phyloP scores from a whole-genome alignment of 2,113 vertebrate genomes.

The Vicugna pacos region DNA sequence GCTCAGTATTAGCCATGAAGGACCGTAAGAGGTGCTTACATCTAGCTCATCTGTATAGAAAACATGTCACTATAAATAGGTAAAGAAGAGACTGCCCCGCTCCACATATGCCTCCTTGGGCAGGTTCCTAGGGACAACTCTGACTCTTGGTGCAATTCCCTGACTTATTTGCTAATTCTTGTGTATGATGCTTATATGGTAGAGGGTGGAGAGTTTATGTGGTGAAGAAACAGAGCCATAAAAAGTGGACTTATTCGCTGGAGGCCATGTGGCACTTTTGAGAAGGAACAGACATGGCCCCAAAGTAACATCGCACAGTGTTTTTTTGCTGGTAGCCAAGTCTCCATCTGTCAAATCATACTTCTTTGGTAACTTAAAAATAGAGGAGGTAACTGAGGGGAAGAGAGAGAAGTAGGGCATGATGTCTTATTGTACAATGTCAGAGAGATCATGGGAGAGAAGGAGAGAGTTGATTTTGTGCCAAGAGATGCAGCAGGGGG shows the following conservation, averaged over 20 bases:
- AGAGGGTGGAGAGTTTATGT: neutral
- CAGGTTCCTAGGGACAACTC: neutral
- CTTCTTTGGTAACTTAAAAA: slow-evolving; percentile 9
- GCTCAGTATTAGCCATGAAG: neutral
- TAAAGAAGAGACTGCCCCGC: neutral
- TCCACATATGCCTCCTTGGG: neutral
- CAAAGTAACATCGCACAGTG: neutral
- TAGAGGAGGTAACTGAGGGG: neutral
- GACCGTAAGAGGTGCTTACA: neutral
- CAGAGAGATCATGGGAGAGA: neutral
- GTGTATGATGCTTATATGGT: neutral
- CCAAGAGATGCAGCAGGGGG: neutral
- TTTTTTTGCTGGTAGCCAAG: neutral
- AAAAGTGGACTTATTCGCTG: neutral
- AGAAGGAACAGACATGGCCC: neutral
- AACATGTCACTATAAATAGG: neutral
- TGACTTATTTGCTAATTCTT: neutral
- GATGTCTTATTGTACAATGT: neutral
- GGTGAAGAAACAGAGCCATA: neutral
- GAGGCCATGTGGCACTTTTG: neutral
- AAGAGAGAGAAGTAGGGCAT: neutral
- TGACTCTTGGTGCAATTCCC: neutral
- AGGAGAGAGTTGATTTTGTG: neutral
- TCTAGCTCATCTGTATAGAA: neutral
- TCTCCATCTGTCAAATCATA: neutral